A percentile compares a stretch with the other conserved stretches of the same genome.
phyloP scores from a whole-genome alignment of 2,888 invertebrate species.

The Trileptium ribeirensis region DNA sequence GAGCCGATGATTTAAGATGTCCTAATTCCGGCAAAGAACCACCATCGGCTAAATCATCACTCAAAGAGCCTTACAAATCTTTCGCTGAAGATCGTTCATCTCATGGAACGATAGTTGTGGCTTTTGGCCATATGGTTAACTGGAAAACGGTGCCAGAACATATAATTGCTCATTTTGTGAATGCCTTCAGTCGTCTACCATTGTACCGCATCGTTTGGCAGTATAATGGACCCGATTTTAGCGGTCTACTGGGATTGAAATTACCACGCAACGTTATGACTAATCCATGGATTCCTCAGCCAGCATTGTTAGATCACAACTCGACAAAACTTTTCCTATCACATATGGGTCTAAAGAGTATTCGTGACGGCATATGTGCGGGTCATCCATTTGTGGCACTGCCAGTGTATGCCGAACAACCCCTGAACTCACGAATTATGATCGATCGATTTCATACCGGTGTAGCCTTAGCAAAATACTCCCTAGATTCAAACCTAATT shows the following conservation, averaged over 20 bases:
- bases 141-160: constrained; percentile 28
- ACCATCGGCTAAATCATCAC: not conserved
- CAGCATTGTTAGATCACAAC: constrained; percentile 32
- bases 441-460: constrained; percentile 2
- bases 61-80: constrained; percentile 2
- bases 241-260: too few relatives aligned
- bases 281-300: constrained; percentile 35
- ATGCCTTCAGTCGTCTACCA: not conserved
- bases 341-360: constrained; percentile 38
- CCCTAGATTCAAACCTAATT: not conserved
- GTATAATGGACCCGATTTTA: constrained; percentile 26
- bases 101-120: constrained; percentile 34
- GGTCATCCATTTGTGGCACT: constrained; percentile 36
- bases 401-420: constrained; percentile 40
- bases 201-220: constrained; percentile 29
- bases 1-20: not conserved
- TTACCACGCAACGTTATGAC: not conserved
- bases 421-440: constrained; percentile 30
- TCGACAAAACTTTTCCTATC: constrained; percentile 33
- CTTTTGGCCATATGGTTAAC: constrained; percentile 31
- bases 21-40: not conserved
- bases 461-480: constrained; percentile 12
- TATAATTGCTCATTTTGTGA: constrained; percentile 5
- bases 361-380: constrained; percentile 29
- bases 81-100: constrained; percentile 30